Conservation (phyloP, 2,888 invertebrate species). For the Drosophila nr. fundita region DNA sequence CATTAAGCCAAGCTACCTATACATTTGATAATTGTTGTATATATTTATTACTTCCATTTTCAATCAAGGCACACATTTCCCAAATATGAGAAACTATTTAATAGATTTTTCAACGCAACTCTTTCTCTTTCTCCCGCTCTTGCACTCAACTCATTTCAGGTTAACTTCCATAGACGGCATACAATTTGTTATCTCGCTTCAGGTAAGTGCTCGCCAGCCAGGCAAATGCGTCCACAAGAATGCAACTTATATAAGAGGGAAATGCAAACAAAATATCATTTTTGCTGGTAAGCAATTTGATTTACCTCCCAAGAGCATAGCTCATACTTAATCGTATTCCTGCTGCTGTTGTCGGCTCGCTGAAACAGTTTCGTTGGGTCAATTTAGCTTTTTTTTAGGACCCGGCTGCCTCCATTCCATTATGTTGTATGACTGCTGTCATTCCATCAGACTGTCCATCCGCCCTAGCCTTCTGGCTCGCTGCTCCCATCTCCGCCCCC, state of each 20-base stretch:
- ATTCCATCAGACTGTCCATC: conserved; percentile 26
- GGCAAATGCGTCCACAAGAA: conserved; percentile 20
- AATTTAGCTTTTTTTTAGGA: conserved; percentile 42
- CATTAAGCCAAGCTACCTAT: too few species aligned
- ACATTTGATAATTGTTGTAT: background rate
- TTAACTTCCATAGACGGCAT: conserved; percentile 34
- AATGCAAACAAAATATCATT: conserved; percentile 15
- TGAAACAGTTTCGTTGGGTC: conserved; percentile 38
- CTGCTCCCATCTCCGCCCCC: conserved; percentile 4
- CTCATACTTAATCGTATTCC: conserved; percentile 41
- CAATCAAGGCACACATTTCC: background rate
- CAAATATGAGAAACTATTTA: conserved; percentile 3
- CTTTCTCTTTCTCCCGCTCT: background rate
- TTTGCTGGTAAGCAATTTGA: conserved; percentile 42
- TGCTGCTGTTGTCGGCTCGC: background rate
- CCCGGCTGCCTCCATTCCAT: conserved; percentile 14
- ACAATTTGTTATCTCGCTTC: conserved; percentile 49
- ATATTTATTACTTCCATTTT: background rate
- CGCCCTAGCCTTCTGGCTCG: conserved; percentile 5
- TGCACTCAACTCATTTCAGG: conserved; percentile 27
- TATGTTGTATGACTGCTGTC: conserved; percentile 30
- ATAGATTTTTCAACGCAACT: conserved; percentile 11
- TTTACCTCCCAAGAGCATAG: conserved; percentile 39
- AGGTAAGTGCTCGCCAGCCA: conserved; percentile 42
- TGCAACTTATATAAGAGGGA: conserved; percentile 27